Percentiles rank a stretch among this genome's conserved stretches.
phyloP scores from a whole-genome alignment of 1,140 invertebrate species.

The Euura saliciscinereae region DNA sequence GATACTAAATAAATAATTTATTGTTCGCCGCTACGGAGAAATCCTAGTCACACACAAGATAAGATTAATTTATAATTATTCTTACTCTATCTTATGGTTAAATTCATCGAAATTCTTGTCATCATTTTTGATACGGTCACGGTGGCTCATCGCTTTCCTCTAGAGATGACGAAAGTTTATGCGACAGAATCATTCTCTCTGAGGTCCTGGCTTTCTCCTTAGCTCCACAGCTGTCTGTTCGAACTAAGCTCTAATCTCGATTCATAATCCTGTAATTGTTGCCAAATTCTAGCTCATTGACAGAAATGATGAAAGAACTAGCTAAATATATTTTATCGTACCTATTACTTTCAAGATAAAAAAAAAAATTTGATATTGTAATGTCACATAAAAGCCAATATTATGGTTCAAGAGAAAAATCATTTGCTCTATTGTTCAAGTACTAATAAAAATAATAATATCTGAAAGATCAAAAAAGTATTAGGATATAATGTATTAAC shows the following conservation, averaged over 20 bases:
- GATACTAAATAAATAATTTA: not conserved
- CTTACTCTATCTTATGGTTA: not conserved
- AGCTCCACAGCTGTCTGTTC: not conserved
- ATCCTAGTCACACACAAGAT: conserved; percentile 11
- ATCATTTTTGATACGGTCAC: not conserved
- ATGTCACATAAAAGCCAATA: too few species aligned
- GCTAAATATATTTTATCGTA: not conserved
- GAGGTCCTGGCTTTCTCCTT: not conserved
- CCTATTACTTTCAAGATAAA: too few species aligned
- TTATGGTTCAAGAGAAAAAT: too few species aligned
- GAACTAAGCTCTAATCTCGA: not conserved
- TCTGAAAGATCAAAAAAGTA: conserved; percentile 3
- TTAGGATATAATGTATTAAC: not conserved
- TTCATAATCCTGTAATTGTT: not conserved
- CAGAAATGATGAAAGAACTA: not conserved
- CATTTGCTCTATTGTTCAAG: not conserved
- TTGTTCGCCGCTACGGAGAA: not conserved
- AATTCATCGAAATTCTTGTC: not conserved
- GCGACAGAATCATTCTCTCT: not conserved
- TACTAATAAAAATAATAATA: not conserved
- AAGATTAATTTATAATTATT: conserved; percentile 4
- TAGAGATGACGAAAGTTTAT: not conserved
- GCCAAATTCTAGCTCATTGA: not conserved
- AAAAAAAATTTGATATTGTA: too few species aligned
- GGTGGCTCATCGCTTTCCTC: not conserved